Evolutionary conservation across 2,113 vertebrate genomes (phyloP).

Genomic region (Nasalis larvatus): DNA sequence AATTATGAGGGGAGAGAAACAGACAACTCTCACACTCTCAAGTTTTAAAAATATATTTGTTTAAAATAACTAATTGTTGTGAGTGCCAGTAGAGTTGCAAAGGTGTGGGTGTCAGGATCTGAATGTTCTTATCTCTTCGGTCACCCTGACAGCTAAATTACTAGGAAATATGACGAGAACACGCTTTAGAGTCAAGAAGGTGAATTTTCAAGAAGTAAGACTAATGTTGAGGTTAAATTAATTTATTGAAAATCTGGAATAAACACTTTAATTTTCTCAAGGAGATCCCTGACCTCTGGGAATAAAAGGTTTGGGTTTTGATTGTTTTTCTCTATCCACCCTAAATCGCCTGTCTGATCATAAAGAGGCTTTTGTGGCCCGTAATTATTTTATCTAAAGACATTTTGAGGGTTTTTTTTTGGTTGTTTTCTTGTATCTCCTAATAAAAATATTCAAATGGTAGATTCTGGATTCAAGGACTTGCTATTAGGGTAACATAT

Average conservation of each 20-base stretch:
- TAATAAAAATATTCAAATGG: neutral
- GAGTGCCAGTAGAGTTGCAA: slow-evolving; percentile 65
- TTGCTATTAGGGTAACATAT: neutral
- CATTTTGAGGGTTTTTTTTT: neutral
- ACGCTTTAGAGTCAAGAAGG: slow-evolving; percentile 53
- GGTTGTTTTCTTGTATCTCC: neutral
- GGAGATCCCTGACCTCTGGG: slow-evolving; percentile 60
- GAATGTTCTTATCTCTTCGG: slow-evolving; percentile 70
- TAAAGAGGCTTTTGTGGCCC: neutral
- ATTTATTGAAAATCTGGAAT: slow-evolving; percentile 56
- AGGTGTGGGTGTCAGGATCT: slow-evolving; percentile 75
- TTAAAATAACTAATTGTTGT: slow-evolving; percentile 33
- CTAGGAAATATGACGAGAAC: slow-evolving; percentile 74
- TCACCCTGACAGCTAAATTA: slow-evolving; percentile 79
- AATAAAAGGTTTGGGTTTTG: slow-evolving; percentile 40
- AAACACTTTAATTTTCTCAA: slow-evolving; percentile 69
- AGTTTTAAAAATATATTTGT: neutral
- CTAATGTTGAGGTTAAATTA: slow-evolving; percentile 68
- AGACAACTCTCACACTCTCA: neutral
- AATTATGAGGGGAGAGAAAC: neutral
- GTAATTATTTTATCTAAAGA: slow-evolving; percentile 23
- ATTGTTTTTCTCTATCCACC: slow-evolving; percentile 66
- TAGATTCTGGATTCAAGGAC: neutral
- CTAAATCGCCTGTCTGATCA: slow-evolving; percentile 70
- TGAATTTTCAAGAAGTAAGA: slow-evolving; percentile 56